phyloP scores from a whole-genome alignment of 2,797 vertebrate species.

The Chaunax sp. region DNA sequence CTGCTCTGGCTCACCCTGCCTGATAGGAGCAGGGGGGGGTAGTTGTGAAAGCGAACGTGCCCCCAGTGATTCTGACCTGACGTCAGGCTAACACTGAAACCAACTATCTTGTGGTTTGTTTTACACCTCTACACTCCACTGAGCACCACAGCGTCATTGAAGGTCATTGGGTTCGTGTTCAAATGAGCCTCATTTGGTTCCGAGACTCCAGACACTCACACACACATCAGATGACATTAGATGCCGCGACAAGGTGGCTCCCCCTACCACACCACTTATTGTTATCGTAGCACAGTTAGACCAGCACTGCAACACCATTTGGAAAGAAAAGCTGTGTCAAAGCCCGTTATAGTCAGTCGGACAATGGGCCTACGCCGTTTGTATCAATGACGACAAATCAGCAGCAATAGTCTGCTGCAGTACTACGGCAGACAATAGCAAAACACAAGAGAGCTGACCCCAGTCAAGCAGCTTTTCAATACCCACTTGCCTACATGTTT shows the following conservation, averaged over 20 bases:
- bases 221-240: slow-evolving; percentile 3
- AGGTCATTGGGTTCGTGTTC: slow-evolving; percentile 25
- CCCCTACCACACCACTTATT: slow-evolving; percentile 1
- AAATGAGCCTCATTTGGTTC: slow-evolving; percentile 41
- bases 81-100: slow-evolving; percentile 25
- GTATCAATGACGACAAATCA: slow-evolving; percentile 38
- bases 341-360: slow-evolving; percentile 19
- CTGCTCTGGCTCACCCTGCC: slow-evolving; percentile 26
- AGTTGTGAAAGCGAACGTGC: slow-evolving; percentile 49
- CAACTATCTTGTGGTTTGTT: slow-evolving; percentile 11
- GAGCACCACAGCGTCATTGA: background rate
- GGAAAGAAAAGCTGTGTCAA: slow-evolving; percentile 11
- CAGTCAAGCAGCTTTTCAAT: slow-evolving; percentile 50
- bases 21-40: slow-evolving; percentile 13
- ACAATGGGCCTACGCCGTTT: slow-evolving; percentile 22
- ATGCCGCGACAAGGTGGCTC: slow-evolving; percentile 16
- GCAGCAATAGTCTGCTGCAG: slow-evolving; percentile 35
- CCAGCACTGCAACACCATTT: slow-evolving; percentile 24
- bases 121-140: slow-evolving; percentile 13
- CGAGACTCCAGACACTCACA: slow-evolving; percentile 11
- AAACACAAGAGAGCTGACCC: slow-evolving; percentile 43
- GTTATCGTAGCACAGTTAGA: slow-evolving; percentile 33
- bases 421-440: slow-evolving; percentile 36
- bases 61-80: slow-evolving; percentile 14
- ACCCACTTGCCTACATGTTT: slow-evolving; percentile 51